Base-by-base conservation (phyloP, 2,797 vertebrate genomes). In the Carduelis carduelis region DNA sequence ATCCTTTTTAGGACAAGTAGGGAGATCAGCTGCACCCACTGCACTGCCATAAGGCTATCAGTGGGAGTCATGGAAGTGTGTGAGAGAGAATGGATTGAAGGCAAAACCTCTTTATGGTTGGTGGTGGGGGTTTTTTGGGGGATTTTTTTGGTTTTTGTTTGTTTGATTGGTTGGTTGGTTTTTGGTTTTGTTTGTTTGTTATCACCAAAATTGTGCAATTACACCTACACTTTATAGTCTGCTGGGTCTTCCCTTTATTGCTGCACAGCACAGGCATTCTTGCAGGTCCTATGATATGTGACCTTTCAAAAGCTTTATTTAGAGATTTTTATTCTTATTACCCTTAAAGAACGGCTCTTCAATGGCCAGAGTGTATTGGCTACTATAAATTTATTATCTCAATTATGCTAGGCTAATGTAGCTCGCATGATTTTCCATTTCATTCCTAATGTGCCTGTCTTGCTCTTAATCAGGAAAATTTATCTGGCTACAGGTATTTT, bases 221-320 rank as follows among this genome's bases (percentile, higher is more conserved):
- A 23, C 41, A 64, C 11, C 28, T 27, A 19, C 20, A 68, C 21
- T 57, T 76, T 34, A 27, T 10, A 53, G 14, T 30, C 44, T 60
- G 61, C 35, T 56, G 44, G 30, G 18, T 59, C 43, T 69, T 64
- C n/a, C 32, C 12, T 63, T 85, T 22, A 74, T 52, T 23, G 13
- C 15, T 71, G 72, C 56, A 63, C 12, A 53, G 37, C 32, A 28
- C 30, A 46, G 52, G 49, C 50, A 52, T 69, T 90, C 79, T 78
- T 78, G 72, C 49, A 75, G 41, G 30, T 15, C 52, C 49, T 60
- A 35, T 71, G 79, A 71, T 75, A 68, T 63, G n/a, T 23, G 87
- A 88, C 49, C n/a, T 78, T 83, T 68, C 85, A 75, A 83, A 86
- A 88, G 47, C 30, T 87, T 83, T 90, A 71, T 68, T 86, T 83